Percentiles rank a stretch among this genome's conserved stretches.
Conservation (phyloP, 2,113 vertebrate species). For the Mormoops blainvillei region DNA sequence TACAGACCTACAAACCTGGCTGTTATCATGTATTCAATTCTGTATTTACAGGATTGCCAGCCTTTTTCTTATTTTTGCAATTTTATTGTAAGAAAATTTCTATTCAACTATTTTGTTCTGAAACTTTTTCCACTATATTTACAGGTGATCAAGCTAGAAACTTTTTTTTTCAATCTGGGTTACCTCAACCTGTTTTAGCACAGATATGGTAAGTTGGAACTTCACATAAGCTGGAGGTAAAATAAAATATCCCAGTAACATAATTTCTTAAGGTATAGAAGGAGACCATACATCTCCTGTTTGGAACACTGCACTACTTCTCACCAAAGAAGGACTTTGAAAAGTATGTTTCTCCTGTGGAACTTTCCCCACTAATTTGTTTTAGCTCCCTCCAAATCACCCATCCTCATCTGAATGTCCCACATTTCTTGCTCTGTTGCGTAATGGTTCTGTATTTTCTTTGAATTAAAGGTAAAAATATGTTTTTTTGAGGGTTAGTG, state of each 20-base stretch:
- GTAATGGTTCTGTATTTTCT: background rate
- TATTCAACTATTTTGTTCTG: slow-evolving; percentile 43
- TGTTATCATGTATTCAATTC: background rate
- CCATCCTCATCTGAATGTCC: background rate
- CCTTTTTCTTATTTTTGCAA: background rate
- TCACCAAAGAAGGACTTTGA: background rate
- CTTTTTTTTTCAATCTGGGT: slow-evolving; percentile 98
- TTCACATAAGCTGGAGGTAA: background rate
- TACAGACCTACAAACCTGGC: background rate
- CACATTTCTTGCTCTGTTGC: background rate
- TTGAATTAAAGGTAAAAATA: background rate
- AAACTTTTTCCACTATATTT: slow-evolving; percentile 59
- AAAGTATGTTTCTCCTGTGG: background rate
- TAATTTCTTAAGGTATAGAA: background rate
- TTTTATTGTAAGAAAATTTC: background rate
- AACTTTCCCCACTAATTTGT: background rate
- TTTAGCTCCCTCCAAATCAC: background rate
- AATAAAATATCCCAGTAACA: background rate
- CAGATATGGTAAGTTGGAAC: slow-evolving; percentile 94
- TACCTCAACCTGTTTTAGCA: slow-evolving; percentile 96
- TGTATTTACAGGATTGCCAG: background rate
- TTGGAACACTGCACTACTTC: background rate
- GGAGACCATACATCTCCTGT: background rate
- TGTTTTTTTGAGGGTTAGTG: background rate
- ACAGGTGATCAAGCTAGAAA: slow-evolving; percentile 97